Evolutionary conservation across 2,888 invertebrate genomes (phyloP).

Genomic region (Drosophila setosimentum): DNA sequence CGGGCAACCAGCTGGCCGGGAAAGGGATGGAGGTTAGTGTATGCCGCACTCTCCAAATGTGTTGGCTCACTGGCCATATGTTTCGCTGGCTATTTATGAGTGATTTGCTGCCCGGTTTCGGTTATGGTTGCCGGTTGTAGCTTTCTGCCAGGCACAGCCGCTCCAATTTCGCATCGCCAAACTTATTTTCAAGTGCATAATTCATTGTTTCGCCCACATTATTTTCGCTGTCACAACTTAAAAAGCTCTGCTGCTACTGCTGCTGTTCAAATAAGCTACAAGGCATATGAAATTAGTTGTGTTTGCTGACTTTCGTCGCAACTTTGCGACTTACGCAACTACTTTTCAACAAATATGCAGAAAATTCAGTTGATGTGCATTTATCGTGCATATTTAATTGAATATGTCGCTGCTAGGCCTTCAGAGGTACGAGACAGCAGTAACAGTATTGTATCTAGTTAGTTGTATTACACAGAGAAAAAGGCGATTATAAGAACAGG

Average conservation of each 20-base stretch:
- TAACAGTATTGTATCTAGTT: background rate
- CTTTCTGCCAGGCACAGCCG: slow-evolving; percentile 41
- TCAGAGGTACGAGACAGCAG: background rate
- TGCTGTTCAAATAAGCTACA: slow-evolving; percentile 56
- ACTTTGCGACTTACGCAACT: slow-evolving; percentile 61
- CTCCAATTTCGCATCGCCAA: slow-evolving; percentile 71
- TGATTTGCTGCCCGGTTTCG: slow-evolving; percentile 70
- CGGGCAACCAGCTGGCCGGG: background rate
- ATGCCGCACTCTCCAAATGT: slow-evolving; percentile 10
- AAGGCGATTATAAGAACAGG: background rate
- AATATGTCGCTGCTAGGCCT: slow-evolving; percentile 52
- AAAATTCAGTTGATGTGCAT: slow-evolving; percentile 51
- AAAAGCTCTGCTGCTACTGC: slow-evolving; percentile 27
- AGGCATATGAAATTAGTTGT: slow-evolving; percentile 79
- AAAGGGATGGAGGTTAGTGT: background rate
- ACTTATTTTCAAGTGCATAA: slow-evolving; percentile 80
- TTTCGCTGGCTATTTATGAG: slow-evolving; percentile 72
- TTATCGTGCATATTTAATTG: slow-evolving; percentile 64
- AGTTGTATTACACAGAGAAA: background rate
- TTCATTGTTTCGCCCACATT: slow-evolving; percentile 82
- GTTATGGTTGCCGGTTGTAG: slow-evolving; percentile 39
- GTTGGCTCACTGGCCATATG: slow-evolving; percentile 57
- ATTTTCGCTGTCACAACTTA: slow-evolving; percentile 77
- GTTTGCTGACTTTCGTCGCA: slow-evolving; percentile 46
- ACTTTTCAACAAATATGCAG: slow-evolving; percentile 51